Evolutionary conservation across 2,888 invertebrate genomes (phyloP), one percentile per base, ranked within the genome.

Genomic region (Microdon myrmicae): DNA sequence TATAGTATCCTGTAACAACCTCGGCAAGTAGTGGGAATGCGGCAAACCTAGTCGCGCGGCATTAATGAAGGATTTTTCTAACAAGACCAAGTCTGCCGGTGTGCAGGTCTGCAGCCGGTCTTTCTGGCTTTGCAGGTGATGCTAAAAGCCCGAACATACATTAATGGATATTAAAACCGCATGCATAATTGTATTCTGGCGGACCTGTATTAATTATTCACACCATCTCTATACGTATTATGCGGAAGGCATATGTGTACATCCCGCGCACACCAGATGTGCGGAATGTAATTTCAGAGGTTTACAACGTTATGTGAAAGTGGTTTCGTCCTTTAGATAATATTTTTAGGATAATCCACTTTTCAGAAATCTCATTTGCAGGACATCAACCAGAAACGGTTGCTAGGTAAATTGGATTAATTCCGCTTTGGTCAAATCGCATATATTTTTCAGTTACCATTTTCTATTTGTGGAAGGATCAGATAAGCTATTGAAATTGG

Each of bases 101-200:
- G 34, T 4, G 16, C 7, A 7, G 9, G 7, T 44, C 5, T 22
- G 16, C 32, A 19, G 22, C 2, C 39, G 39, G 32, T 32, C 58
- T n/a, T n/a, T n/a, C n/a, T n/a, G n/a, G n/a, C n/a, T n/a, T n/a
- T 58, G 64, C 64, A 64, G 64, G 58, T 64, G 64, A 58, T 58
- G 58, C 43, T 64, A 31, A 58, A 64, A 64, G 53, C 51, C 64
- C 58, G 58, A 64, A 58, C 64, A 64, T 64, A 51, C 64, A 58
- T 64, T 64, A 64, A 64, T 64, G 64, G 64, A 64, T 64, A 58
- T 64, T 58, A 64, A 58, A 64, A 64, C 64, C 64, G 64, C 58
- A 64, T 64, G 64, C 64, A 64, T 64, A 64, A 64, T 64, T 64
- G 64, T 64, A 64, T 64, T 51, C 35, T 51, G 64, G 58, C 47